A percentile compares a stretch with the other conserved stretches of the same genome.
Conservation (phyloP, 2,113 vertebrate genomes). For the Centrocercus urophasianus region DNA sequence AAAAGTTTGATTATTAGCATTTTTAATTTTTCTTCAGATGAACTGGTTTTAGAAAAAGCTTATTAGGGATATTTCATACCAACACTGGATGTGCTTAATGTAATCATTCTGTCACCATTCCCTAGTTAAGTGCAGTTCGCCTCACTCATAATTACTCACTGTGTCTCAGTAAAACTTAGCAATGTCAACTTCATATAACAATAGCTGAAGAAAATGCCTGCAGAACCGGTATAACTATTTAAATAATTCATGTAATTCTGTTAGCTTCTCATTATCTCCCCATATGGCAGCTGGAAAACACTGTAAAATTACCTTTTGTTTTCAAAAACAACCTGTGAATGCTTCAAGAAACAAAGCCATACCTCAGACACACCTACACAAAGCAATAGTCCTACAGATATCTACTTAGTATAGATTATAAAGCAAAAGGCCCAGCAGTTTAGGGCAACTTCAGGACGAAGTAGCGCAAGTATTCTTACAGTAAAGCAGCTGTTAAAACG, state of each 20-base stretch:
- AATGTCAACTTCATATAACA: neutral
- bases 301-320: neutral
- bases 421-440: neutral
- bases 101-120: neutral
- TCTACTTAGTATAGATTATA: neutral
- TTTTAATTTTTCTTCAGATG: neutral
- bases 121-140: neutral
- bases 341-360: neutral
- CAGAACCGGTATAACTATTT: neutral
- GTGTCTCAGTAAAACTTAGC: neutral
- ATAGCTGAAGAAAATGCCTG: neutral
- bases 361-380: neutral
- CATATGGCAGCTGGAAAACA: neutral
- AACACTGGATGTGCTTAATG: neutral
- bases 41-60: neutral
- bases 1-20: neutral
- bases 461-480: neutral
- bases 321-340: neutral
- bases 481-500: neutral
- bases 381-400: neutral
- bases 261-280: neutral
- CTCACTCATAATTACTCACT: neutral
- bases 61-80: neutral
- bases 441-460: neutral
- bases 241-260: neutral